Base-by-base conservation (phyloP, 2,797 vertebrate species). In the Sebastolobus altivelis region DNA sequence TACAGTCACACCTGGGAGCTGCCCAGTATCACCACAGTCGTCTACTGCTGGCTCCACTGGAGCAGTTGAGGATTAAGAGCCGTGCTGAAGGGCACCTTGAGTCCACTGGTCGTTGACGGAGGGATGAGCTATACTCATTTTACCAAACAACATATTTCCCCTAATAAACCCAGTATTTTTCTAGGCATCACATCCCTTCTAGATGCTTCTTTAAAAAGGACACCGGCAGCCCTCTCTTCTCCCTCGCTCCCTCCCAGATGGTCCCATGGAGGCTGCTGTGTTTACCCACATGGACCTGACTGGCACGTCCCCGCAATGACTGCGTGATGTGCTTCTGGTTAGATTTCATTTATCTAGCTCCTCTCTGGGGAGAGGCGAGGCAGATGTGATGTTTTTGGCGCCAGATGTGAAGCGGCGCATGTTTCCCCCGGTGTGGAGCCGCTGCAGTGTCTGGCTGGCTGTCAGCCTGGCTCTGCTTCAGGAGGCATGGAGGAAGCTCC, bases 361-460 rank as follows among this genome's bases (percentile, higher is more conserved):
- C 38, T 87, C 93, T 91, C 88, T 13, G 62, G 80, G 89, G 93
- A 92, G 69, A 29, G 46, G 55, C 14, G 18, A 84, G 85, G 87
- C 95, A 94, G 93, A 95, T 94, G 94, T 90, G 92, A 83, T 91
- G 90, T 77, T 93, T 87, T 80, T 86, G 87, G 86, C 68, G 80
- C 89, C 95, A 95, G 94, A 95, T 94, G 94, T 91, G 93, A 88
- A 89, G 87, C 59, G 63, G 85, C 80, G 67, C 84, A 69, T 83
- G 83, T 75, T 78, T 79, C 84, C 90, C 82, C 82, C 84, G 20
- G 88, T 65, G 84, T 82, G 84, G 80, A 88, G 79, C 74, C 72
- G 33, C 77, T 62, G 83, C 83, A 74, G 86, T 2, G 88, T 89
- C 84, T 85, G 89, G 77, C 83, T 88, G 82, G 86, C 89, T 93